Base-by-base conservation (phyloP, 2,888 invertebrate genomes). In the Eristalis arbustorum region DNA sequence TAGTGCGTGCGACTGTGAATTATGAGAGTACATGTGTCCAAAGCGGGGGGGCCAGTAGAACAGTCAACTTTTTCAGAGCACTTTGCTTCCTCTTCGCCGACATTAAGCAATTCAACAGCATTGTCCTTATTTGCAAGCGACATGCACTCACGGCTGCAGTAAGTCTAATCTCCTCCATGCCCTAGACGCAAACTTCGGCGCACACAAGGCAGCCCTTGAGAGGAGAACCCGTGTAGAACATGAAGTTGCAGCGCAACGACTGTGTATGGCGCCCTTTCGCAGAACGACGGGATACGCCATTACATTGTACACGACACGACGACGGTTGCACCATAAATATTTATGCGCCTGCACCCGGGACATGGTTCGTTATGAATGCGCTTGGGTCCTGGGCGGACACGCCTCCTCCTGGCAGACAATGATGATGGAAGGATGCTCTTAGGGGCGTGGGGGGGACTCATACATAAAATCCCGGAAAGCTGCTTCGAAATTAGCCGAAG, bases 241-340 rank as follows among this genome's bases (percentile, higher is more conserved):
- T 66, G 56, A 68, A 74, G 63, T 80, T 63, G 57, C 68, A 68
- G 22, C 74, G 80, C 73, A 80, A 73, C 67, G 37, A 49, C 18
- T 18, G 49, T 62, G n/a, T n/a, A n/a, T n/a, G 62, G 62, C 62
- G 62, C 62, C 62, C 37, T 67, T 49, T 40, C 49, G 66, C 73
- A 63, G 42, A 28, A 23, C 64, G 28, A 11, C 37, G 56, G 64
- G 61, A 34, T 72, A 66, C 67, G 8, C 59, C 68, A 63, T 69
- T 77, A 77, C 67, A 69, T 18, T 62, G 59, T 63, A 49, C 13
- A 23, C 37, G 14, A 67, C 25, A n/a, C n/a, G n/a, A n/a, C n/a
- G n/a, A n/a, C n/a, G 18, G 61, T 2, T 42, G 40, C 31, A 34
- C 57, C n/a, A 72, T 73, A 73, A 79, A 79, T 73, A 79, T 79